Conservation (phyloP, 2,888 invertebrate species). For the Sepioteuthis lessoniana region DNA sequence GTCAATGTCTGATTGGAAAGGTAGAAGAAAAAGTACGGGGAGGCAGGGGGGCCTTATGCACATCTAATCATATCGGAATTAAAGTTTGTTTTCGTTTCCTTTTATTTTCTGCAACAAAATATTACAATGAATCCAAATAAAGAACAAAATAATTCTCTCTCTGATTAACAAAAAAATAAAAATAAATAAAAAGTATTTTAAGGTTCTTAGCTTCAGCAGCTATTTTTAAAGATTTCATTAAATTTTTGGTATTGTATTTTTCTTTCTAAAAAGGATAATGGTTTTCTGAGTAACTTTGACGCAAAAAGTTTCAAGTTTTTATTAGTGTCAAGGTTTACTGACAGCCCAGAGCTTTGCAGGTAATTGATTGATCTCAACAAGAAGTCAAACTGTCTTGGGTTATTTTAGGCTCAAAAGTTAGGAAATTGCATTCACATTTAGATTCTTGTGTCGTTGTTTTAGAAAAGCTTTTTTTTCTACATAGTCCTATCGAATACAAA, state of each 20-base stretch:
- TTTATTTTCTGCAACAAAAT: background rate
- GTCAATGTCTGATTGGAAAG: background rate
- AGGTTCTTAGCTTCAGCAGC: background rate
- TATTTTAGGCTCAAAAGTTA: too few species aligned
- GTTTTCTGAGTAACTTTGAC: background rate
- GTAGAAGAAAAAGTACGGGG: background rate
- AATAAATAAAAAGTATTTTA: background rate
- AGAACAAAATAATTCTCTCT: conserved; percentile 17
- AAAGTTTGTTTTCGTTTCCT: background rate
- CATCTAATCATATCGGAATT: background rate
- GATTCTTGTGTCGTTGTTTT: too few species aligned
- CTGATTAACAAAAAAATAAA: background rate
- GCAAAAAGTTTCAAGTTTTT: too few species aligned
- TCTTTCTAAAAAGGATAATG: background rate
- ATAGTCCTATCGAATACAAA: too few species aligned
- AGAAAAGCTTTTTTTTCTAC: too few species aligned
- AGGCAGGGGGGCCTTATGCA: background rate
- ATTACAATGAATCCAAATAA: background rate
- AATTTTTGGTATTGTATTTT: background rate
- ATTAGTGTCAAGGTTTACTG: too few species aligned
- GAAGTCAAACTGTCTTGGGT: too few species aligned
- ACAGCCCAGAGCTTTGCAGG: too few species aligned
- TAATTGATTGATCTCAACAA: too few species aligned
- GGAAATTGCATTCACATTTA: too few species aligned
- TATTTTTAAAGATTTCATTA: background rate